phyloP scores from a whole-genome alignment of 2,888 invertebrate genomes.

The Podotricha telesiphe region DNA sequence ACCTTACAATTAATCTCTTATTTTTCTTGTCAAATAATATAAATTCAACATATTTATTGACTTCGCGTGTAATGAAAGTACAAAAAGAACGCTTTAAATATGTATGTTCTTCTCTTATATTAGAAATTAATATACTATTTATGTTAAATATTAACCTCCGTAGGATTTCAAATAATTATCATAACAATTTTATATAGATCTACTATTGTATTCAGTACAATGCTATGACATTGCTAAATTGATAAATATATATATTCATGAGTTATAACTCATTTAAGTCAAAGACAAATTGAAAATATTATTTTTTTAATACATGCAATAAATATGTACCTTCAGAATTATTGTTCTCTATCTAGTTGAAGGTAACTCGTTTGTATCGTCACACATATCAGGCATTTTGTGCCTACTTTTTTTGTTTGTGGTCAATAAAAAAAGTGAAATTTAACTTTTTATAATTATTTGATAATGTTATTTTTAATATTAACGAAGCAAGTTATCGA shows the following conservation, averaged over 20 bases:
- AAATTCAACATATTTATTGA: no score
- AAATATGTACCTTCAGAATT: constrained; percentile 8
- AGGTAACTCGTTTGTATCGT: background rate
- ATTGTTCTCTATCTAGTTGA: constrained; percentile 3
- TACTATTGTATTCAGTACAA: background rate
- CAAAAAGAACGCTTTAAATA: no score
- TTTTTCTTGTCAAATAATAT: no score
- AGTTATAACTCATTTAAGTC: background rate
- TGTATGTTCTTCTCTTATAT: no score
- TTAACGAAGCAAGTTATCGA: no score
- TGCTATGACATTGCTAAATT: background rate
- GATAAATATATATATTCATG: background rate
- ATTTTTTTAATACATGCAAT: constrained; percentile 4
- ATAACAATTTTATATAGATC: background rate
- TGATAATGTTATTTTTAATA: no score
- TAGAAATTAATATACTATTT: no score
- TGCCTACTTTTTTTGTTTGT: background rate
- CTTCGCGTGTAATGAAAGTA: no score
- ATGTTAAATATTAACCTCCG: no score
- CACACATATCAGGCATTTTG: background rate
- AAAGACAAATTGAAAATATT: constrained; percentile 11
- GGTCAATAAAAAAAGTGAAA: background rate
- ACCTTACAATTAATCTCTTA: no score
- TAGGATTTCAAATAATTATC: background rate
- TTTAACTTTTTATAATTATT: background rate